These are phyloP conservation scores for Norana najaformis DNA, from an alignment of 2,888 invertebrate species.

Conservation along the genomic window DNA sequence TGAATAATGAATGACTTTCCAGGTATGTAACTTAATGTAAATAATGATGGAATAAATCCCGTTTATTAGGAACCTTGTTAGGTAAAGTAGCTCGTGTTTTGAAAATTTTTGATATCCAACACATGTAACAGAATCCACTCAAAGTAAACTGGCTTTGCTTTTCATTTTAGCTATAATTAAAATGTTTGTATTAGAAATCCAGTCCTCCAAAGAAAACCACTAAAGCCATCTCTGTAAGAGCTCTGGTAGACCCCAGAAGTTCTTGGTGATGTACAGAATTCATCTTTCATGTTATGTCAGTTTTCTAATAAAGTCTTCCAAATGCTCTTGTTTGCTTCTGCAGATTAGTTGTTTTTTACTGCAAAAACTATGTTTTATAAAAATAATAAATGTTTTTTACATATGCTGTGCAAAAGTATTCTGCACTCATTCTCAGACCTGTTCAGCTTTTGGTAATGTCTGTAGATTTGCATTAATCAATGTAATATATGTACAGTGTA, in stretches of 20 bases:
- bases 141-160: slow-evolving; percentile 13
- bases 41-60: background rate
- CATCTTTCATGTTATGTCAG: slow-evolving; percentile 3
- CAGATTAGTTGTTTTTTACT: background rate
- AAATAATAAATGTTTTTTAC: background rate
- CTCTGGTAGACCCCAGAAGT: background rate
- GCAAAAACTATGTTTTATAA: background rate
- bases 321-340: slow-evolving; percentile 13
- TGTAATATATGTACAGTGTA: background rate
- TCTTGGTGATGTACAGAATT: slow-evolving; percentile 6
- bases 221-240: background rate
- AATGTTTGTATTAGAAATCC: background rate
- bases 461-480: slow-evolving; percentile 5
- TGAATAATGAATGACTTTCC: background rate
- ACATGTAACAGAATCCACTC: background rate
- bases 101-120: slow-evolving; percentile 5
- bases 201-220: background rate
- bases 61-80: slow-evolving; percentile 5
- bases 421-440: background rate
- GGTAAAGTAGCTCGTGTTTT: background rate
- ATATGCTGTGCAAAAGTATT: background rate
- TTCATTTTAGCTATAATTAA: background rate
- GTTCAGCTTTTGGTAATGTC: background rate
- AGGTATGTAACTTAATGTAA: background rate
- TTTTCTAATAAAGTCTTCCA: background rate